Evolutionary conservation across 2,797 vertebrate genomes (phyloP), one percentile per base, ranked within the genome.

Genomic region (Siniperca scherzeri): DNA sequence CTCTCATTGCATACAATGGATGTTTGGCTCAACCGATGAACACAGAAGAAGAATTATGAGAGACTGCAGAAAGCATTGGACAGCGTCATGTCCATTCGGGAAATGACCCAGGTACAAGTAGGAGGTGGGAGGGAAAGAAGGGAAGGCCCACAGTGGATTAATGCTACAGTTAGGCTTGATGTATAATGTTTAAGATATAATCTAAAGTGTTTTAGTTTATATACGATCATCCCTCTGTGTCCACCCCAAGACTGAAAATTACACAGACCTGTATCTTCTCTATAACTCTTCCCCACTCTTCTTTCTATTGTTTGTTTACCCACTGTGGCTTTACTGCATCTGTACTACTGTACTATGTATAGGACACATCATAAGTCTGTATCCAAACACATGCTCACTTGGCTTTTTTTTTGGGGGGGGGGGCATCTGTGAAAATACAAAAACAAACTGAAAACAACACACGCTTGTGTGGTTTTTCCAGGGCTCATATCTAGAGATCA

Each of bases 31-130:
- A 90, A 89, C 89, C 82, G 88, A 91, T 95, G 89, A 91, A 92
- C 91, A 93, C 95, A 99, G 99, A 99, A 99, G 94, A 99, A 99
- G 96, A 99, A 99, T 95, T 99, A 99, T 14, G 99, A 99, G 93
- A 97, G 99, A 88, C 96, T 99, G 93, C 99, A 99, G 95, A 99
- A 99, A 95, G 99, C 99, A 13, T 91, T 99, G 95, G 99, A 99
- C 92, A 99, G 99, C 61, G 98, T 99, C 87, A 99, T 99, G 99
- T 99, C 99, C 81, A 99, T 99, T 87, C 96, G 99, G 78, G 99
- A 99, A 95, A 99, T 99, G 99, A 99, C 98, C 82, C 99, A 99
- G 98, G 99, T 99, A 97, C 0, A 79, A 87, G 72, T 44, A 78
- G 67, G 25, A 60, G 25, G 62, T 36, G 60, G 77, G 71, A 21